These are phyloP conservation scores for Metalampra italica DNA, from an alignment of 2,888 invertebrate genomes.

Conservation along the genomic window DNA sequence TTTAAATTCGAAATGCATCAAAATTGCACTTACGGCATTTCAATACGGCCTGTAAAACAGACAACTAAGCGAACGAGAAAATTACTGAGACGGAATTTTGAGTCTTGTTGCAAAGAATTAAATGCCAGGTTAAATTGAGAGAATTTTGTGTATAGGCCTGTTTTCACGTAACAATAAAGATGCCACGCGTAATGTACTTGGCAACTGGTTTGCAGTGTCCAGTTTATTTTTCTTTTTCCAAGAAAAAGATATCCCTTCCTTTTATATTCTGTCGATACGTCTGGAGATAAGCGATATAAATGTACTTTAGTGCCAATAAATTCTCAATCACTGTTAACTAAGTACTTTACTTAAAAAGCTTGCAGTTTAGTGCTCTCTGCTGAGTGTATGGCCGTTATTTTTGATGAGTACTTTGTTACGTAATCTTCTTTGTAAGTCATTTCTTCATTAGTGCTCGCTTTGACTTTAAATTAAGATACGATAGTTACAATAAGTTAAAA, in stretches of 20 bases:
- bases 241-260: slow-evolving; percentile 9
- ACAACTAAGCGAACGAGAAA: slow-evolving; percentile 25
- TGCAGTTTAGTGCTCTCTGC: background rate
- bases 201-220: slow-evolving; percentile 25
- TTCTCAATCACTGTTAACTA: slow-evolving; percentile 1
- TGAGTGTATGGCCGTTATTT: background rate
- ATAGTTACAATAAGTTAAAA: too few species aligned
- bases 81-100: slow-evolving; percentile 4
- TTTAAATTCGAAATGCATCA: background rate
- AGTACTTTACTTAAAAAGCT: background rate
- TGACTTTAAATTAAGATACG: too few species aligned
- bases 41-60: background rate
- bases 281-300: slow-evolving; percentile 4
- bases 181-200: slow-evolving; percentile 33
- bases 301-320: slow-evolving; percentile 7
- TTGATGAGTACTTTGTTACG: background rate
- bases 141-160: slow-evolving; percentile 13
- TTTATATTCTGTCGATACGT: slow-evolving; percentile 3
- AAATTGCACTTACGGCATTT: slow-evolving; percentile 6
- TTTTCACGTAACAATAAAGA: slow-evolving; percentile 3
- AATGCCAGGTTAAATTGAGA: slow-evolving; percentile 8
- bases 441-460: background rate
- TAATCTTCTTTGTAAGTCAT: background rate
- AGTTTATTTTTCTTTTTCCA: slow-evolving; percentile 12
- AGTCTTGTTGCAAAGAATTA: slow-evolving; percentile 7